Base-by-base conservation (phyloP, 2,888 invertebrate genomes). In the Vanessa cardui region DNA sequence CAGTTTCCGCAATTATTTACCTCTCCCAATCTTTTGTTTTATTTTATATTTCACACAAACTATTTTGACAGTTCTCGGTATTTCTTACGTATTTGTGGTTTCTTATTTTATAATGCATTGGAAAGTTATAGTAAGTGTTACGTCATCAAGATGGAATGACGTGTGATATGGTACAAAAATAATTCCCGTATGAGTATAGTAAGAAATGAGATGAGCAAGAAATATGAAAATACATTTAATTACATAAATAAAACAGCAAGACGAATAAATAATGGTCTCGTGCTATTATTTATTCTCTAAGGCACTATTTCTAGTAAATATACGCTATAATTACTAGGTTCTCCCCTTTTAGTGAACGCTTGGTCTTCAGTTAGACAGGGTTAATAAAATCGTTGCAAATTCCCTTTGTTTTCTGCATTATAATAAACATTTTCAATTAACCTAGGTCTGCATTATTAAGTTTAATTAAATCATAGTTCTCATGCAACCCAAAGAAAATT, bases 391-490 rank as follows among this genome's bases (percentile, higher is more conserved):
- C 80, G 82, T 85, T 80, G 76, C 78, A 78, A 78, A 81, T 85
- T 84, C 81, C 78, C 84, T 80, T 78, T 78, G 76, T 79, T 83
- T 82, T 82, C 79, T 80, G 75, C 56, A 74, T 76, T 75, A 71
- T 80, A 77, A 80, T 74, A 86, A 83, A 88, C 83, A 88, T 87
- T 89, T 90, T 90, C 90, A 90, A 90, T 91, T 90, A 90, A 83
- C 83, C 77, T 68, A 73, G 75, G 79, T 78, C 83, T 76, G 82
- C 77, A 85, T 81, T 89, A 89, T 90, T 90, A 86, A 85, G 83
- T 88, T 87, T 87, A 89, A 90, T 90, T 90, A 90, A 90, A 89
- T 90, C 87, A 88, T 90, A 87, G 80, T 83, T 80, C 80, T 80
- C 73, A 79, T 75, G 82, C 78, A 79, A 82, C 79, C 74, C 77